These are phyloP conservation scores for Bujurquina vittata DNA, from an alignment of 2,113 vertebrate species.

Conservation along the genomic window DNA sequence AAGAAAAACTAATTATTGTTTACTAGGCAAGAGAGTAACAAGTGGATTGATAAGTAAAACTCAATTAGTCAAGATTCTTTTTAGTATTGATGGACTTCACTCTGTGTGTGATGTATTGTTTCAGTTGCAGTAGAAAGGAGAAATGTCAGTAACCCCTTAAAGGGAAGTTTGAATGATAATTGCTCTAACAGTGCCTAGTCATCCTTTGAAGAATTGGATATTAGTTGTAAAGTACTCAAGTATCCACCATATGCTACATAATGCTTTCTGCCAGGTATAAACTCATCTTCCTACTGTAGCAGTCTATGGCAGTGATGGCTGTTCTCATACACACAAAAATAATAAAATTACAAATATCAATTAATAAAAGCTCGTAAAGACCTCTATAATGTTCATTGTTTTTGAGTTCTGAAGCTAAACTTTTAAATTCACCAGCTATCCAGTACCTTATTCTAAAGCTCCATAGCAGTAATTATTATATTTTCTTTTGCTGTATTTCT, in stretches of 20 bases:
- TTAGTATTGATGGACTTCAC: neutral
- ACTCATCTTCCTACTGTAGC: no score
- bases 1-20: neutral
- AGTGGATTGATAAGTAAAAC: slow-evolving; percentile 3
- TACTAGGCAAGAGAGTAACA: neutral
- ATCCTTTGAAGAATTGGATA: slow-evolving; percentile 1
- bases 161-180: neutral
- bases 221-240: neutral
- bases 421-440: neutral
- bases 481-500: neutral
- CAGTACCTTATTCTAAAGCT: neutral
- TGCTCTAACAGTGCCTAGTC: neutral
- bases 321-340: no score
- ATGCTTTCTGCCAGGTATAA: neutral
- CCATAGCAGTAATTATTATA: neutral
- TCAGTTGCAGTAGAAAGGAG: neutral
- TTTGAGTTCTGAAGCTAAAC: neutral
- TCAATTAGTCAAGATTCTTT: neutral
- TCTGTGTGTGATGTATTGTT: neutral
- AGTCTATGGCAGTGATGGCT: no score
- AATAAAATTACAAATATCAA: no score
- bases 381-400: neutral
- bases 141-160: slow-evolving; percentile 8
- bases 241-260: neutral
- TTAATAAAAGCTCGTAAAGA: no score